Base-by-base conservation (phyloP, 2,888 invertebrate species). In the Tinea semifulvella region DNA sequence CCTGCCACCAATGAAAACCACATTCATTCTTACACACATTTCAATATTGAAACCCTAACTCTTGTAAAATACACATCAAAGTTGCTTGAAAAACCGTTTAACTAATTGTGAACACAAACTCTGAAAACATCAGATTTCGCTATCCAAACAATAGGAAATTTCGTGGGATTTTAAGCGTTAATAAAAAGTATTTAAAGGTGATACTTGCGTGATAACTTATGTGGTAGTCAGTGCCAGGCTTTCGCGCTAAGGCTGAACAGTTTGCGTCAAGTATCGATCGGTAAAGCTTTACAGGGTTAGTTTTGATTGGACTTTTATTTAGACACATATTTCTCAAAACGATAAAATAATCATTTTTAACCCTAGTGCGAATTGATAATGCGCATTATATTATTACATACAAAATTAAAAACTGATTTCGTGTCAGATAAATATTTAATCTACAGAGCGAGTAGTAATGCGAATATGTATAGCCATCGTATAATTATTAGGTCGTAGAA, bases 211-310 rank as follows among this genome's bases (percentile, higher is more conserved):
- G 16, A 2, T 18, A 18, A 10, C 8, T 14, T 11, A 18, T n/a
- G 36, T 36, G 36, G 36, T 18, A 36, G 36, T 36, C 18, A 18
- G 36, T 36, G 18, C 36, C 36, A 36, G 36, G 40, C 38, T 40
- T 22, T 22, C 14, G 22, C 22, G 22, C 40, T 14, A 40, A 40
- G 40, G 40, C 22, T 40, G 40, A 13, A 22, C 22, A 14, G 40
- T 22, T 40, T 40, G 22, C 40, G 40, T 13, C 14, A 14, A 11
- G 13, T 40, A 40, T 40, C 22, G 40, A 40, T 40, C 40, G 40
- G 40, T 8, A 22, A 22, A 13, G 4, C 20, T 22, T 4, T 40
- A 38, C 14, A 14, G 13, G 31, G 31, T 31, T 13, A 13, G 13
- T n/a, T n/a, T n/a, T n/a, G n/a, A n/a, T n/a, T n/a, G n/a, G n/a